phyloP scores from a whole-genome alignment of 2,888 invertebrate species.

The Andricus curvator region DNA sequence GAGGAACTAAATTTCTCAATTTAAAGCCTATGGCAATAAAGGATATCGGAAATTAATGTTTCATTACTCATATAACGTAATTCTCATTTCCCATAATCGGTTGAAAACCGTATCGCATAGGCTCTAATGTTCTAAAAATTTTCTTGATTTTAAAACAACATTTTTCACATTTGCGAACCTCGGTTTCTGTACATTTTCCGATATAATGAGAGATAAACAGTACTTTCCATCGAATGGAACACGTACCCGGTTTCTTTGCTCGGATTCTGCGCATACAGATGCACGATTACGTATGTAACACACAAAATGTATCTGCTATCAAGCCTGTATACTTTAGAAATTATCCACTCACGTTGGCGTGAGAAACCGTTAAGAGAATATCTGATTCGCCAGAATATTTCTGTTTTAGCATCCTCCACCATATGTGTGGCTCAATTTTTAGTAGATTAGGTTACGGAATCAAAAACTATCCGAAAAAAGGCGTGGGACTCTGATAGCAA shows the following conservation, averaged over 20 bases:
- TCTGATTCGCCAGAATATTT: background rate
- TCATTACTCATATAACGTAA: background rate
- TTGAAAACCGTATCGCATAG: background rate
- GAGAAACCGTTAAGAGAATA: background rate
- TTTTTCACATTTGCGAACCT: background rate
- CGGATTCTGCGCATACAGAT: background rate
- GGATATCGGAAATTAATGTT: background rate
- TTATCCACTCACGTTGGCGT: conserved; percentile 2
- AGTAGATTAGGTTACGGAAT: background rate
- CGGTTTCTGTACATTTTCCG: background rate
- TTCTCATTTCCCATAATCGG: background rate
- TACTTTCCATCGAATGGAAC: background rate
- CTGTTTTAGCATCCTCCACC: background rate
- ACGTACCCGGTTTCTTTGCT: background rate
- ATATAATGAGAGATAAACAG: conserved; percentile 9
- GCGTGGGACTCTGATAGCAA: background rate
- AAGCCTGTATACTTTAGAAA: conserved; percentile 10
- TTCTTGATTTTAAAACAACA: background rate
- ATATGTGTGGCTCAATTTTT: background rate
- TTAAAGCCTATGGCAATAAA: background rate
- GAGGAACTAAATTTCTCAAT: background rate
- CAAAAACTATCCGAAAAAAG: background rate
- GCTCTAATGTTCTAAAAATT: background rate
- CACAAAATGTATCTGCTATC: conserved; percentile 2
- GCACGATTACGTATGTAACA: conserved; percentile 11